Evolutionary conservation across 53 echinoderm and acorn worm species (phyloP).

Genomic region (Astropecten irregularis): DNA sequence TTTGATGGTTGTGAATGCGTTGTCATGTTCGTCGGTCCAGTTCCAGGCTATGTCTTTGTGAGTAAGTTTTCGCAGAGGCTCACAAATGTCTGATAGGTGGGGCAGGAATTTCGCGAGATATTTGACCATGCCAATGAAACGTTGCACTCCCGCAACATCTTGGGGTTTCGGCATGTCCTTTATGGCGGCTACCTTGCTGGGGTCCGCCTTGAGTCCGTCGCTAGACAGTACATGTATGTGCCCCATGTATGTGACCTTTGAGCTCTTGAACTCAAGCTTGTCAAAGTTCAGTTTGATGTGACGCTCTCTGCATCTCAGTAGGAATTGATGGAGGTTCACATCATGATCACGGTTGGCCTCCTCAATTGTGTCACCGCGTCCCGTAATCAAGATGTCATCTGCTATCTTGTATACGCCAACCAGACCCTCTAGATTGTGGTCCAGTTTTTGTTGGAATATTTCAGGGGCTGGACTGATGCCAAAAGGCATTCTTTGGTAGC

Average conservation of each 20-base stretch:
- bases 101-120: constrained; percentile 71
- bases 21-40: constrained; percentile 30
- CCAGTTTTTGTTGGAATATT: constrained; percentile 51
- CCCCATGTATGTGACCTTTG: constrained; percentile 20
- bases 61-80: background rate
- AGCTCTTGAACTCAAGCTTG: constrained; percentile 45
- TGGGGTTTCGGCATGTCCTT: too few relatives aligned
- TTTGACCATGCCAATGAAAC: too few relatives aligned
- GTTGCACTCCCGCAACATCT: too few relatives aligned
- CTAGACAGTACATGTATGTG: constrained; percentile 50
- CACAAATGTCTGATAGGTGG: background rate
- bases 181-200: too few relatives aligned
- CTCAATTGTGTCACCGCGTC: constrained; percentile 34
- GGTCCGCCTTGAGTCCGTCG: too few relatives aligned
- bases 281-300: too few relatives aligned
- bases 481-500: background rate
- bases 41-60: constrained; percentile 38
- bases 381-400: constrained; percentile 63
- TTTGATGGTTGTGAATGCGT: background rate
- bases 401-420: constrained; percentile 56
- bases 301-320: too few relatives aligned
- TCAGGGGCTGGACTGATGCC: constrained; percentile 37
- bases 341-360: too few relatives aligned
- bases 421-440: constrained; percentile 57
- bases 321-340: too few relatives aligned